Conservation (phyloP, 2,888 invertebrate species). For the Caenorhabditis sp. region DNA sequence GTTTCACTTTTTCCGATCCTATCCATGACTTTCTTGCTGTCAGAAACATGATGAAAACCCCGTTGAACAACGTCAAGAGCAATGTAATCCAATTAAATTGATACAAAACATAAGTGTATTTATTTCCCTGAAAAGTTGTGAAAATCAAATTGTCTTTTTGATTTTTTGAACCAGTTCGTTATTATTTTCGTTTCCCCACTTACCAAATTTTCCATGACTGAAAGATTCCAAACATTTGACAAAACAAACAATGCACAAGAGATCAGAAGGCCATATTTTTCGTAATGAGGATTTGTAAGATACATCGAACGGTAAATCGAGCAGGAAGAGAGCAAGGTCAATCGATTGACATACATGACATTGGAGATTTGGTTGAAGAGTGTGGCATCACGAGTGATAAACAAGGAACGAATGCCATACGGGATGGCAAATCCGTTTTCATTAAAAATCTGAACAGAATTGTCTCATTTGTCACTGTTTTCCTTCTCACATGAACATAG, state of each 20-base stretch:
- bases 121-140: constrained; percentile 24
- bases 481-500: constrained; percentile 28
- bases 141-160: background rate
- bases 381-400: constrained; percentile 15
- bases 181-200: background rate
- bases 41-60: background rate
- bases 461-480: background rate
- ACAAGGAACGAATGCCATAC: constrained; percentile 14
- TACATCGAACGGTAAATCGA: constrained; percentile 16
- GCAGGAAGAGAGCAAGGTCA: constrained; percentile 22
- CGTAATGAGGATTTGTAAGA: background rate
- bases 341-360: constrained; percentile 34
- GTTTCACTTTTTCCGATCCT: background rate
- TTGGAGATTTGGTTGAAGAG: constrained; percentile 42
- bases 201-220: constrained; percentile 19
- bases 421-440: constrained; percentile 39
- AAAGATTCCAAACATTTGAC: constrained; percentile 34
- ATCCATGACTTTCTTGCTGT: background rate
- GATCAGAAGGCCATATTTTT: constrained; percentile 20
- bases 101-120: constrained; percentile 30
- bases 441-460: constrained; percentile 33
- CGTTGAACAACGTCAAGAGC: background rate
- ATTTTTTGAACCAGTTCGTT: too few relatives aligned
- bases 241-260: constrained; percentile 15
- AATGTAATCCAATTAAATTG: constrained; percentile 32